These are phyloP conservation scores for Dallia pectoralis DNA, from an alignment of 2,797 vertebrate species.

Conservation along the genomic window DNA sequence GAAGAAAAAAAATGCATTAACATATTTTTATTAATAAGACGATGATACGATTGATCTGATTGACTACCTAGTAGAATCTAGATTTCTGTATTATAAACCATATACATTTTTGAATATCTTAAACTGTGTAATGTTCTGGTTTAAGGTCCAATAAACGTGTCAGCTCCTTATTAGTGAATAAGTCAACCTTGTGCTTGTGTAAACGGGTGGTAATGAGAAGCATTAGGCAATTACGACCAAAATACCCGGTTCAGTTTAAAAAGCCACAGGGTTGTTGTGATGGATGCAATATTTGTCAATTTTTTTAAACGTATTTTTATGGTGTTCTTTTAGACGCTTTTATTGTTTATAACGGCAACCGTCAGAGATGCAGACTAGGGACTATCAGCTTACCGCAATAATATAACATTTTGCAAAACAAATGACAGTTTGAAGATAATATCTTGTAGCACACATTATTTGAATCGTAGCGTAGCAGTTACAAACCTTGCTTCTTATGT, in stretches of 20 bases:
- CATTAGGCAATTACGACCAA: background rate
- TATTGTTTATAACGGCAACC: background rate
- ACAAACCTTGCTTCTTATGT: background rate
- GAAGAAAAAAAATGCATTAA: too few relatives aligned
- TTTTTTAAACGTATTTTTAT: background rate
- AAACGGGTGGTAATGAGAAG: background rate
- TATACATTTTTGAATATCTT: too few relatives aligned
- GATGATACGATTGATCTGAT: too few relatives aligned
- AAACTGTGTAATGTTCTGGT: slow-evolving; percentile 47
- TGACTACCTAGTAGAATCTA: too few relatives aligned
- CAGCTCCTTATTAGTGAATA: slow-evolving; percentile 53
- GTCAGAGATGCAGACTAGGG: background rate
- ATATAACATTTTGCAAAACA: background rate
- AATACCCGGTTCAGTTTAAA: background rate
- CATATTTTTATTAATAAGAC: too few relatives aligned
- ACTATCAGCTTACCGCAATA: background rate
- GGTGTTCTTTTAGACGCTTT: background rate
- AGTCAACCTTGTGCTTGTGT: slow-evolving; percentile 21
- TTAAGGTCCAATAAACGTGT: slow-evolving; percentile 33
- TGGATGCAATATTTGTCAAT: background rate
- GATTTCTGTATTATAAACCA: too few relatives aligned
- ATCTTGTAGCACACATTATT: background rate
- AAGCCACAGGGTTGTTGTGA: background rate
- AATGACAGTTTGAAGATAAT: background rate
- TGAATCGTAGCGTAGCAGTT: background rate